A percentile compares a stretch with the other conserved stretches of the same genome.
phyloP scores from a whole-genome alignment of 2,888 invertebrate species.

The Drosophila paranaensis region DNA sequence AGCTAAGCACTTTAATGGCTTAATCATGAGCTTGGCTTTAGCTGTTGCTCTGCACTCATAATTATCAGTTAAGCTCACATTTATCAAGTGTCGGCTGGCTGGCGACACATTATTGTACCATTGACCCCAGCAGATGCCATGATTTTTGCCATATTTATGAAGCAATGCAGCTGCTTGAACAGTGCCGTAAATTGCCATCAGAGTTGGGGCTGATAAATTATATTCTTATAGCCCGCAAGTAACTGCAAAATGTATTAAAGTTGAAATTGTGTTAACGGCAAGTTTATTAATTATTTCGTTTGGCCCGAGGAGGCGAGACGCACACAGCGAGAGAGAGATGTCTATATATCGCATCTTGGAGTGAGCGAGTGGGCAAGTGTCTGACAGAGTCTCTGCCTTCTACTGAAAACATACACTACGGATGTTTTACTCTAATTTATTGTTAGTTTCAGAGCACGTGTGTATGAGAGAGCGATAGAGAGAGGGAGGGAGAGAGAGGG shows the following conservation, averaged over 20 bases:
- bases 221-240: conserved; percentile 40
- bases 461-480: not conserved
- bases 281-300: conserved; percentile 71
- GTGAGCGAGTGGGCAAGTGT: not conserved
- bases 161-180: conserved; percentile 33
- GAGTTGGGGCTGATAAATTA: conserved; percentile 41
- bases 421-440: conserved; percentile 59
- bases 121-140: conserved; percentile 11
- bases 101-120: conserved; percentile 18
- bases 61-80: conserved; percentile 12
- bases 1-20: conserved; percentile 4
- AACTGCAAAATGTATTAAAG: conserved; percentile 57
- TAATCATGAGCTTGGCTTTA: conserved; percentile 1
- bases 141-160: conserved; percentile 20
- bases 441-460: conserved; percentile 43
- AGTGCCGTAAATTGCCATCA: conserved; percentile 21
- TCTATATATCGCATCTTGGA: not conserved
- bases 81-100: conserved; percentile 16
- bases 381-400: conserved; percentile 27
- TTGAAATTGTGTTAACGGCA: conserved; percentile 64
- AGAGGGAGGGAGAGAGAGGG: not conserved
- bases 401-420: conserved; percentile 35
- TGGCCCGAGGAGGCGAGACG: conserved; percentile 32
- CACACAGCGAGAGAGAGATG: not conserved
- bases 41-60: not conserved